A percentile compares a stretch with the other conserved stretches of the same genome.
Evolutionary conservation across 2,888 invertebrate genomes (phyloP).

Genomic region (Himalopsyche tibetana): DNA sequence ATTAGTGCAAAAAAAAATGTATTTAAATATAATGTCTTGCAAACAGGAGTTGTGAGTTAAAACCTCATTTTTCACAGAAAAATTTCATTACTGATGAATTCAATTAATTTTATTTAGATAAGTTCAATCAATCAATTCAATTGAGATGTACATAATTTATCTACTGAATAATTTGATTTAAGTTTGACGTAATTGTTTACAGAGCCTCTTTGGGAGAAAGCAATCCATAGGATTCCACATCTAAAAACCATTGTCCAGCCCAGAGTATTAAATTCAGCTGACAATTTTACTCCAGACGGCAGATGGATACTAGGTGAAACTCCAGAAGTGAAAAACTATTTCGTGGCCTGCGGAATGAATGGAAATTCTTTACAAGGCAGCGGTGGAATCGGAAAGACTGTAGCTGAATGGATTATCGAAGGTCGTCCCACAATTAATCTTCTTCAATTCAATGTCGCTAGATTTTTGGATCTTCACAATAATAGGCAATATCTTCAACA

Average conservation of each 20-base stretch:
- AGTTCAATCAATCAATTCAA: background rate
- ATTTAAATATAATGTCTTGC: too few species aligned
- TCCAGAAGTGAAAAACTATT: constrained; percentile 83
- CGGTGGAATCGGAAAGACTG: constrained; percentile 82
- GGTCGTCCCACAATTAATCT: constrained; percentile 80
- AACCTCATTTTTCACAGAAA: too few species aligned
- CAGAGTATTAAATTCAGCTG: constrained; percentile 80
- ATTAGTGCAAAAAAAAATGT: too few species aligned
- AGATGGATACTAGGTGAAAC: constrained; percentile 83
- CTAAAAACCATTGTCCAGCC: constrained; percentile 75
- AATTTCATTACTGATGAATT: too few species aligned
- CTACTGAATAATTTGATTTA: too few species aligned
- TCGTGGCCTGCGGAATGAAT: constrained; percentile 85
- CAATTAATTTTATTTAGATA: too few species aligned
- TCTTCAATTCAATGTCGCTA: constrained; percentile 80
- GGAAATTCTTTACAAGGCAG: constrained; percentile 83
- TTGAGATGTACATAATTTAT: background rate
- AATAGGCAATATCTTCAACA: constrained; percentile 79
- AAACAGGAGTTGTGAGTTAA: too few species aligned
- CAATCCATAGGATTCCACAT: constrained; percentile 77
- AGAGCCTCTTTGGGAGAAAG: constrained; percentile 76
- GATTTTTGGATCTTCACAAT: constrained; percentile 82
- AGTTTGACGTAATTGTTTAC: constrained; percentile 58
- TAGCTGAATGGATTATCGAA: constrained; percentile 83
- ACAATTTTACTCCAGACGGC: constrained; percentile 84